Evolutionary conservation across 23 tunicate genomes (phyloP).

Genomic region (Halocynthia roretzi): DNA sequence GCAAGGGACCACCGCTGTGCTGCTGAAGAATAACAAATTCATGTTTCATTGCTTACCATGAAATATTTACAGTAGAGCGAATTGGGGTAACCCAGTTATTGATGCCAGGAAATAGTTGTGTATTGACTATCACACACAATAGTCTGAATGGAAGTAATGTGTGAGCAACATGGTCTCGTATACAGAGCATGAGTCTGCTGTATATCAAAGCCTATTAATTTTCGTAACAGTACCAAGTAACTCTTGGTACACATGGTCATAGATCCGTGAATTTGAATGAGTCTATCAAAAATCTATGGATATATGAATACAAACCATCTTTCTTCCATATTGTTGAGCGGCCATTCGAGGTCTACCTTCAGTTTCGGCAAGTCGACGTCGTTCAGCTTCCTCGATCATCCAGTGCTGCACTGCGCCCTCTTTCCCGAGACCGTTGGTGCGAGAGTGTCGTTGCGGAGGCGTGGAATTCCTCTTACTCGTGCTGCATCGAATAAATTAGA

Average conservation of each 20-base stretch:
- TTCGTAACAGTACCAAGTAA: too few relatives aligned
- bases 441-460: background rate
- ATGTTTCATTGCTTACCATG: too few relatives aligned
- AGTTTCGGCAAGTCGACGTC: slow-evolving; percentile 57
- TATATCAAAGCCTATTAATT: too few relatives aligned
- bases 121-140: background rate
- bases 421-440: background rate
- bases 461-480: background rate
- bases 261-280: background rate
- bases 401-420: slow-evolving; percentile 46
- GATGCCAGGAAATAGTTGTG: background rate
- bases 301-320: background rate
- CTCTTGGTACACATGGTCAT: too few relatives aligned
- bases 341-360: slow-evolving; percentile 53
- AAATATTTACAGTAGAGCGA: too few relatives aligned
- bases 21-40: background rate
- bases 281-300: background rate
- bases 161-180: too few relatives aligned
- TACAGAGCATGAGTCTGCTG: too few relatives aligned
- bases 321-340: slow-evolving; percentile 22
- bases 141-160: too few relatives aligned
- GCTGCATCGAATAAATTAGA: background rate
- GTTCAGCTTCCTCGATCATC: slow-evolving; percentile 87
- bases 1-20: slow-evolving; percentile 14
- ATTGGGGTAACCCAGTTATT: too few relatives aligned